Conservation (phyloP, 1,140 invertebrate genomes). For the Ceratitis capitata region DNA sequence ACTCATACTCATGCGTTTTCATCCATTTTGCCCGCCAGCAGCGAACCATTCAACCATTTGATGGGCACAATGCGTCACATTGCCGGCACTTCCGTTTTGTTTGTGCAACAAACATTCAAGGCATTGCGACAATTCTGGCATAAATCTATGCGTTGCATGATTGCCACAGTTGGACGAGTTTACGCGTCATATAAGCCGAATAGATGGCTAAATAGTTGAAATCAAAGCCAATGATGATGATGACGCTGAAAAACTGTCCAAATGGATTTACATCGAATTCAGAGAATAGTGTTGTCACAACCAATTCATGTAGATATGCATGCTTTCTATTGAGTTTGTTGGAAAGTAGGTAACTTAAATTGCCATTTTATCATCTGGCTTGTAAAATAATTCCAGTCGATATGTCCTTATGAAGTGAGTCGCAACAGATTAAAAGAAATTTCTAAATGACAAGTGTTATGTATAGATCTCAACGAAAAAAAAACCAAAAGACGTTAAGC, state of each 20-base stretch:
- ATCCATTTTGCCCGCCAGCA: constrained; percentile 1
- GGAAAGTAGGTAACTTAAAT: constrained; percentile 56
- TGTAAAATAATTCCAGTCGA: constrained; percentile 3
- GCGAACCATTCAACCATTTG: constrained; percentile 34
- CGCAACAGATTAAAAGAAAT: background rate
- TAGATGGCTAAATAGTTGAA: constrained; percentile 1
- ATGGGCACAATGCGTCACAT: constrained; percentile 32
- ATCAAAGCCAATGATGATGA: background rate
- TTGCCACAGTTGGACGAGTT: background rate
- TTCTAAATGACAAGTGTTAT: background rate
- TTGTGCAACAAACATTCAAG: constrained; percentile 20
- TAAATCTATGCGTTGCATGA: constrained; percentile 9
- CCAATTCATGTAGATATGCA: background rate
- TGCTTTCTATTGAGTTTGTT: background rate
- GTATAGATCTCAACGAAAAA: background rate
- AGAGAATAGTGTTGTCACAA: too few relatives aligned
- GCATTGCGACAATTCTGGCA: constrained; percentile 20
- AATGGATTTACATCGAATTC: too few relatives aligned
- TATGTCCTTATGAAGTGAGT: background rate
- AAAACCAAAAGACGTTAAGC: too few relatives aligned
- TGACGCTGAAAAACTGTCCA: background rate
- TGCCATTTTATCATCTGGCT: constrained; percentile 56
- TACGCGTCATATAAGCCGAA: background rate
- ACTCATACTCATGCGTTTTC: background rate
- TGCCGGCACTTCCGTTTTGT: constrained; percentile 13